A percentile compares a stretch with the other conserved stretches of the same genome.
phyloP scores from a whole-genome alignment of 2,888 invertebrate species.

The Leucoma salicis region DNA sequence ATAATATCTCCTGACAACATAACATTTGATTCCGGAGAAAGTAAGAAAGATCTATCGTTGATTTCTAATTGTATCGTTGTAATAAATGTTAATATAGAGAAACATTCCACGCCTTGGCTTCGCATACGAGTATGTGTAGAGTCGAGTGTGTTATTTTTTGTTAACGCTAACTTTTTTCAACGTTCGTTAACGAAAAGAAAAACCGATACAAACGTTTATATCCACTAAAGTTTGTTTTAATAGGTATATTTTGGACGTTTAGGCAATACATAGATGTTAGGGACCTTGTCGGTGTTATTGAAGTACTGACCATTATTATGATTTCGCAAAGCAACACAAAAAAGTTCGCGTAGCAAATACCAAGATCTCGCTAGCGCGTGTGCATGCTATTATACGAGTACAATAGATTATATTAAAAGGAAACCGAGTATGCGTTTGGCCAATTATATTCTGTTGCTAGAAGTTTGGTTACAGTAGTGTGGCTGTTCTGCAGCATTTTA shows the following conservation, averaged over 20 bases:
- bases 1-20: constrained; percentile 1
- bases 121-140: background rate
- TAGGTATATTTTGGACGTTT: constrained; percentile 10
- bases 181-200: constrained; percentile 9
- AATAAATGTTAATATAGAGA: background rate
- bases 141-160: background rate
- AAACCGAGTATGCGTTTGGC: too few species aligned
- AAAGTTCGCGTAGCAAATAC: constrained; percentile 26
- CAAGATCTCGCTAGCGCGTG: constrained; percentile 4
- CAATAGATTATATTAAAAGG: too few species aligned
- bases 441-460: too few species aligned
- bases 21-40: constrained; percentile 7
- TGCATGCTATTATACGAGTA: background rate
- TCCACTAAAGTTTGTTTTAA: constrained; percentile 14
- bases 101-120: constrained; percentile 8
- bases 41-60: background rate
- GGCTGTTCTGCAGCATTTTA: too few species aligned
- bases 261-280: constrained; percentile 8
- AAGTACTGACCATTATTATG: constrained; percentile 16
- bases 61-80: background rate
- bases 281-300: constrained; percentile 26
- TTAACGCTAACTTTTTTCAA: constrained; percentile 7
- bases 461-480: too few species aligned
- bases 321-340: constrained; percentile 24
- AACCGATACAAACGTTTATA: constrained; percentile 5